Conservation (phyloP, 2,113 vertebrate species). For the Aleadryas rufinucha region DNA sequence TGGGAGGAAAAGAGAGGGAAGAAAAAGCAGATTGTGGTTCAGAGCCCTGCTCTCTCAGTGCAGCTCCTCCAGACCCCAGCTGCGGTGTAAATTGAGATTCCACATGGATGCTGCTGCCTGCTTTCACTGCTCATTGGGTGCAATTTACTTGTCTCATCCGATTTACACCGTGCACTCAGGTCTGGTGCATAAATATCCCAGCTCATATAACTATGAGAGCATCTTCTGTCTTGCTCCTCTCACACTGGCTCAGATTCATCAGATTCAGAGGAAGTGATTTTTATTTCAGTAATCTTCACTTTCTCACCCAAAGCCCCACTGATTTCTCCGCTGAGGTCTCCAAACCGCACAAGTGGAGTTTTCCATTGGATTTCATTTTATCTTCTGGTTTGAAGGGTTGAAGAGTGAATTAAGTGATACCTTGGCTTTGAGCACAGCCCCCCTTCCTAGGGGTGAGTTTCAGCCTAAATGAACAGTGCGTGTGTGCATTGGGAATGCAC, state of each 20-base stretch:
- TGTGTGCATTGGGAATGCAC: not conserved
- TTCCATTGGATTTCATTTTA: constrained; percentile 25
- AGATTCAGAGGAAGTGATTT: not conserved
- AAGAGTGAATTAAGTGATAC: constrained; percentile 19
- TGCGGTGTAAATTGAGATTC: constrained; percentile 60
- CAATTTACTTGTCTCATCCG: constrained; percentile 59
- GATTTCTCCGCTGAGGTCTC: not conserved
- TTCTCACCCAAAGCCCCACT: not conserved
- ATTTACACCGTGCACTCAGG: constrained; percentile 15
- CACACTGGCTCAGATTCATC: not conserved
- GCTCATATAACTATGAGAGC: not conserved
- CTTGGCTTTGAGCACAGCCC: not conserved
- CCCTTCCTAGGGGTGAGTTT: not conserved
- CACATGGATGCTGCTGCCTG: constrained; percentile 36
- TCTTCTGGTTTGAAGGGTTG: constrained; percentile 13
- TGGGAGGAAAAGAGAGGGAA: not conserved
- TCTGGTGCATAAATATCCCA: constrained; percentile 45
- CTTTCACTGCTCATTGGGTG: constrained; percentile 50
- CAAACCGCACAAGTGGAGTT: not conserved
- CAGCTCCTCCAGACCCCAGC: constrained; percentile 29
- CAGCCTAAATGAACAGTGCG: not conserved
- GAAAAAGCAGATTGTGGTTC: not conserved
- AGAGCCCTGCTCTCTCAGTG: not conserved
- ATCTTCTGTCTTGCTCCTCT: not conserved
- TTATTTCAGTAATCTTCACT: not conserved